These are phyloP conservation scores for Drosophila paulistorum DNA, from an alignment of 1,140 invertebrate genomes.

Conservation along the genomic window DNA sequence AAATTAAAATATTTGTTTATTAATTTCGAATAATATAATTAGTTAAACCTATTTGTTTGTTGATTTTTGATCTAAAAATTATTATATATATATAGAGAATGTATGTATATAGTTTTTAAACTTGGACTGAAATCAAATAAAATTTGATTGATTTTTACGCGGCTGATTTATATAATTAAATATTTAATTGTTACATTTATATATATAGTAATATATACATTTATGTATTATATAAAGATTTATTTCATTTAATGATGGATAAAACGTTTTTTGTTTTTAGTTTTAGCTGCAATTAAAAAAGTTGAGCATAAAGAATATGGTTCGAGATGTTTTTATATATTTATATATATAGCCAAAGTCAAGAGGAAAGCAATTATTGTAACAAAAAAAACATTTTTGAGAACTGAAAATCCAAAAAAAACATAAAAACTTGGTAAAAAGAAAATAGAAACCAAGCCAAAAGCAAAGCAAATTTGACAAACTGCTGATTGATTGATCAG, in stretches of 20 bases:
- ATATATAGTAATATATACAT: constrained; percentile 24
- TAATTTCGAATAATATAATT: constrained; percentile 50
- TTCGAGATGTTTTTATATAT: neutral
- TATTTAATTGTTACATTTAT: constrained; percentile 42
- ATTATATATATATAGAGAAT: constrained; percentile 26
- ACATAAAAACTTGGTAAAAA: neutral
- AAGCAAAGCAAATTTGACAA: constrained; percentile 13
- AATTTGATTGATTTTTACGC: constrained; percentile 63
- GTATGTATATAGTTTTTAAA: constrained; percentile 52
- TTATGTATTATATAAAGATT: constrained; percentile 31
- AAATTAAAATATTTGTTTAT: constrained; percentile 44
- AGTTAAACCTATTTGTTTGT: constrained; percentile 24
- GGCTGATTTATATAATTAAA: constrained; percentile 48
- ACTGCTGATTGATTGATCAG: constrained; percentile 17
- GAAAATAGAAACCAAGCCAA: neutral
- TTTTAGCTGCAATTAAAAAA: constrained; percentile 26
- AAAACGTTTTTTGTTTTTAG: neutral
- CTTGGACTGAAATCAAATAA: constrained; percentile 81
- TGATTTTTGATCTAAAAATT: constrained; percentile 34
- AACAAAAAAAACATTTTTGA: neutral
- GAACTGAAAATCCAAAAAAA: constrained; percentile 1
- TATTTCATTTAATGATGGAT: constrained; percentile 33
- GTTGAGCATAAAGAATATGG: constrained; percentile 5
- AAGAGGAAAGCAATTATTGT: neutral
- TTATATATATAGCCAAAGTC: neutral